phyloP scores from a whole-genome alignment of 1,140 invertebrate genomes.

The Panagrolaimus sp. region DNA sequence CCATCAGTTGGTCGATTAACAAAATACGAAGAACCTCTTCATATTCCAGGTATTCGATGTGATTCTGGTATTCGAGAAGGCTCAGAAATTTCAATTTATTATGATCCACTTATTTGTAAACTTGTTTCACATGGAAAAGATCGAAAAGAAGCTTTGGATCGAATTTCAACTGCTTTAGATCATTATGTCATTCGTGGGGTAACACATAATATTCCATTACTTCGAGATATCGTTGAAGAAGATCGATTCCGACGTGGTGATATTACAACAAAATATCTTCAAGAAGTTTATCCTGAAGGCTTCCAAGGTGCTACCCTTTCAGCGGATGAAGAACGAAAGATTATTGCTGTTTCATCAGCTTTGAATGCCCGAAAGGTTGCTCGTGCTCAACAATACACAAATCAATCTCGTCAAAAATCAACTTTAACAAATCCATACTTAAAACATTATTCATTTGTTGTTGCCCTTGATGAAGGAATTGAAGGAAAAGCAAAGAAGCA shows the following conservation, averaged over 20 bases:
- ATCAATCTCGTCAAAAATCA: conserved; percentile 45
- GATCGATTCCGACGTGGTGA: conserved; percentile 66
- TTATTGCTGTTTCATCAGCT: conserved; percentile 63
- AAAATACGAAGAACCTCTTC: conserved; percentile 67
- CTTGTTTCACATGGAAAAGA: conserved; percentile 67
- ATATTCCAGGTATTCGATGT: conserved; percentile 66
- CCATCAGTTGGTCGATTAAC: conserved; percentile 68
- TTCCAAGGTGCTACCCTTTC: conserved; percentile 46
- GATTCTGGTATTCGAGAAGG: conserved; percentile 72
- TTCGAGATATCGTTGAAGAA: conserved; percentile 69
- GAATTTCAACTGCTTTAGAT: conserved; percentile 68
- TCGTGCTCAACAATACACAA: conserved; percentile 60
- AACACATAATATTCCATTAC: conserved; percentile 70
- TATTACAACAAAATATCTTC: conserved; percentile 69
- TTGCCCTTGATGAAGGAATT: conserved; percentile 19
- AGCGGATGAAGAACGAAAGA: conserved; percentile 54
- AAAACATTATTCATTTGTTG: conserved; percentile 32
- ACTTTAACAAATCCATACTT: conserved; percentile 27
- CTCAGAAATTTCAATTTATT: conserved; percentile 71
- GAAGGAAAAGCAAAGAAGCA: conserved; percentile 23
- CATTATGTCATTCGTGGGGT: conserved; percentile 69
- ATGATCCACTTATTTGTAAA: conserved; percentile 75
- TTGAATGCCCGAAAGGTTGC: conserved; percentile 63
- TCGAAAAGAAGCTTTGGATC: conserved; percentile 66
- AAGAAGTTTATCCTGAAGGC: conserved; percentile 65